Evolutionary conservation across 2,113 vertebrate species (phyloP).

Genomic region (Promerops cafer): DNA sequence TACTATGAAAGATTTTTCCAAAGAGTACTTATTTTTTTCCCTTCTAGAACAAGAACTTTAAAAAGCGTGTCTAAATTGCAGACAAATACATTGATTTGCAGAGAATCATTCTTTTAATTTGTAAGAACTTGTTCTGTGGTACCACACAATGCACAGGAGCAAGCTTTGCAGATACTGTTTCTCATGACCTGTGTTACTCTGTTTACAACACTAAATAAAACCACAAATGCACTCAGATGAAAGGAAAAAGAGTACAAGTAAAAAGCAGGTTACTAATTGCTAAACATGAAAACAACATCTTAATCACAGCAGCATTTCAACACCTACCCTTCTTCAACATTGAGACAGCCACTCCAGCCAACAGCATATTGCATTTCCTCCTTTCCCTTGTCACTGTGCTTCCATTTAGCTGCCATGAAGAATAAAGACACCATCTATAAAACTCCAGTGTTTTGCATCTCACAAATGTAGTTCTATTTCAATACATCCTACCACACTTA

Average conservation of each 20-base stretch:
- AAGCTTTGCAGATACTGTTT: background rate
- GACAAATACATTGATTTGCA: background rate
- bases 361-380: slow-evolving; percentile 93
- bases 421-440: background rate
- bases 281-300: background rate
- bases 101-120: background rate
- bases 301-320: background rate
- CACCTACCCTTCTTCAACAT: slow-evolving; percentile 88
- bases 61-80: background rate
- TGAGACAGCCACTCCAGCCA: slow-evolving; percentile 89
- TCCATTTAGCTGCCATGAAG: slow-evolving; percentile 88
- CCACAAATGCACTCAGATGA: background rate
- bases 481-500: background rate
- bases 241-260: background rate
- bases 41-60: background rate
- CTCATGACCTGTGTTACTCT: background rate
- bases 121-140: background rate
- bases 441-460: background rate
- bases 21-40: background rate
- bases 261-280: background rate
- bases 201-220: background rate
- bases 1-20: background rate
- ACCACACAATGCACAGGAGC: background rate
- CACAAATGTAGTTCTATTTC: background rate
- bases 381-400: slow-evolving; percentile 82